phyloP scores from a whole-genome alignment of 1,140 invertebrate species.

The Procambarus clarkii region DNA sequence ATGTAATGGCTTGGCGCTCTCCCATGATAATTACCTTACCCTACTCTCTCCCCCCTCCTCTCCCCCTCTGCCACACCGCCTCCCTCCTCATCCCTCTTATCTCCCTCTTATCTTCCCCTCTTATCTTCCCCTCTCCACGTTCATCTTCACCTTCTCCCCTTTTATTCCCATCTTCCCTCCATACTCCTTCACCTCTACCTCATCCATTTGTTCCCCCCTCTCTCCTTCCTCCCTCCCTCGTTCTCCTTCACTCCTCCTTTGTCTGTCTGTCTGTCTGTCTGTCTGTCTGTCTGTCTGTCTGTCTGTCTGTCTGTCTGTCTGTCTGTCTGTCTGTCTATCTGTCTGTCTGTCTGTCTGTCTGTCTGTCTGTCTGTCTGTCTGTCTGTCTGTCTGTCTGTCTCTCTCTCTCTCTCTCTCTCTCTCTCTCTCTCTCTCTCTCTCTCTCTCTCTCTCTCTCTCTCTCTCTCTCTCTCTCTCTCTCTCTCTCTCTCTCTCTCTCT shows the following conservation, averaged over 20 bases:
- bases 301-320: background rate
- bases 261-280: background rate
- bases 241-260: no score
- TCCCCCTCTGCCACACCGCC: no score
- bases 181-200: background rate
- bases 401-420: slow-evolving; percentile 22
- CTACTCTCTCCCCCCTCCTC: no score
- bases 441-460: slow-evolving; percentile 21
- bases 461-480: slow-evolving; percentile 20
- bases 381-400: background rate
- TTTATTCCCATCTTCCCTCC: background rate
- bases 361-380: background rate
- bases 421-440: slow-evolving; percentile 25
- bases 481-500: background rate
- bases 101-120: no score
- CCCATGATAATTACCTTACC: no score
- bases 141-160: background rate
- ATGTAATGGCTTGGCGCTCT: no score
- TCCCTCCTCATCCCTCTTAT: no score
- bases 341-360: background rate
- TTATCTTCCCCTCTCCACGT: no score
- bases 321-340: background rate
- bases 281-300: slow-evolving; percentile 8
- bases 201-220: background rate
- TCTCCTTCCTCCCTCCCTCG: background rate